phyloP scores from a whole-genome alignment of 2,797 vertebrate species.

The Sebastes steindachneri region DNA sequence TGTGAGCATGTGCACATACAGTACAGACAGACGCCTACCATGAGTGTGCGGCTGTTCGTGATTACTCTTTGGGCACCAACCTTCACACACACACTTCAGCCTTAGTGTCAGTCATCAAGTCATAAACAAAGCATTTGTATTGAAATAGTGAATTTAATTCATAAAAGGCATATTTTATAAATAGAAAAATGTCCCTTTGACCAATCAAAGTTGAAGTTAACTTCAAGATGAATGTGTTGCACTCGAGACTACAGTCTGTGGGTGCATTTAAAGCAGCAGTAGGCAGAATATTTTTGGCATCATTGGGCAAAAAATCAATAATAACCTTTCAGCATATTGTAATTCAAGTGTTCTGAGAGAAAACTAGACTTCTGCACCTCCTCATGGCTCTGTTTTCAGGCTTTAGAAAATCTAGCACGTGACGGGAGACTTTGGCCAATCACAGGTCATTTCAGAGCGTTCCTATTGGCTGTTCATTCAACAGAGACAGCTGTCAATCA shows the following conservation, averaged over 20 bases:
- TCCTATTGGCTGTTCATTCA: too few relatives aligned
- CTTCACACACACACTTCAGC: constrained; percentile 20
- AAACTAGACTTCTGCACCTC: too few relatives aligned
- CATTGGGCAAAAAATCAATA: too few relatives aligned
- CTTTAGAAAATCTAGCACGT: too few relatives aligned
- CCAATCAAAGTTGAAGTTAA: background rate
- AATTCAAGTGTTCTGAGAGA: too few relatives aligned
- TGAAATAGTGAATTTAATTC: background rate
- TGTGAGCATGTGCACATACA: constrained; percentile 54
- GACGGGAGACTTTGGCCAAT: too few relatives aligned
- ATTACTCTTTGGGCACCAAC: constrained; percentile 61
- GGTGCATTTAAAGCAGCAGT: background rate
- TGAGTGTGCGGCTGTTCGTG: constrained; percentile 56
- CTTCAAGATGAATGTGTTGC: background rate
- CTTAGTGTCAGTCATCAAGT: constrained; percentile 14
- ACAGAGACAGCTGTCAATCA: too few relatives aligned
- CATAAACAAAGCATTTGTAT: constrained; percentile 3
- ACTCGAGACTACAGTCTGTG: background rate
- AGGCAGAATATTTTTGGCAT: too few relatives aligned
- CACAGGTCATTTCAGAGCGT: too few relatives aligned
- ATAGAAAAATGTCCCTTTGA: background rate
- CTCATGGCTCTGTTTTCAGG: too few relatives aligned
- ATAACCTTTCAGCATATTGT: too few relatives aligned
- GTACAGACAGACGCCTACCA: constrained; percentile 48
- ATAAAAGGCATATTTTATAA: background rate